Base-by-base conservation (phyloP, 64 coral and sea anemone genomes). In the Pachyseris speciosa region DNA sequence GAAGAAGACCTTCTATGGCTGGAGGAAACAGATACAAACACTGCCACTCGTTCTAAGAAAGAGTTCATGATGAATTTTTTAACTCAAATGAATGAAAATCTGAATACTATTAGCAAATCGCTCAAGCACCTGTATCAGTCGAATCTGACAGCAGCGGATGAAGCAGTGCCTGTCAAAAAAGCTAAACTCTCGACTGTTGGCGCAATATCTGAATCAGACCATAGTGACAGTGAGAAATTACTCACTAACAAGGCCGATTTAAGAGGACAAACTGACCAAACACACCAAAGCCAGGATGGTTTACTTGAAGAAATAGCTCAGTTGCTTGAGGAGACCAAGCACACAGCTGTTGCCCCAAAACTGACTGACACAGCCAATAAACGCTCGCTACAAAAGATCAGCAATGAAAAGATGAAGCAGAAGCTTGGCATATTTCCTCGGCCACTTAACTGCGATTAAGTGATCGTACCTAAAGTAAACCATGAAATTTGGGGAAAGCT, bases 401-500 rank as follows among this genome's bases (percentile, higher is more conserved):
- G 32, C 34, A 31, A 92, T 13, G 69, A 76, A 64, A 76, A 86
- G n/a, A 40, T 86, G 19, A 92, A 86, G 29, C 59, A 92, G 10
- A 86, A 75, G 12, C 20, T 22, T 15, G 51, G 72, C 7, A 80
- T 87, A 87, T 93, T 69, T 63, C 63, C 15, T 29, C 24, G 70
- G 4, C 83, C 91, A 30, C 19, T 12, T 7, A 93, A 87, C 29
- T 69, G 91, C 36, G 78, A 80, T 57, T n/a, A 72, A 9, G 5
- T 87, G 15, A 58, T 87, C 15, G 59, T 49, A 8, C 84, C 91
- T 2, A 78, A 53, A 71, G 91, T 93, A 3, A 93, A 93, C 80
- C 78, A 65, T 27, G 73, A 87, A 72, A 93, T 93, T 42, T 92
- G 80, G 80, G 50, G 55, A 24, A 72, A 84, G 72, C 53, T 92